These are phyloP conservation scores for Harpagoxenus sublaevis DNA, from an alignment of 2,888 invertebrate genomes.

Conservation along the genomic window DNA sequence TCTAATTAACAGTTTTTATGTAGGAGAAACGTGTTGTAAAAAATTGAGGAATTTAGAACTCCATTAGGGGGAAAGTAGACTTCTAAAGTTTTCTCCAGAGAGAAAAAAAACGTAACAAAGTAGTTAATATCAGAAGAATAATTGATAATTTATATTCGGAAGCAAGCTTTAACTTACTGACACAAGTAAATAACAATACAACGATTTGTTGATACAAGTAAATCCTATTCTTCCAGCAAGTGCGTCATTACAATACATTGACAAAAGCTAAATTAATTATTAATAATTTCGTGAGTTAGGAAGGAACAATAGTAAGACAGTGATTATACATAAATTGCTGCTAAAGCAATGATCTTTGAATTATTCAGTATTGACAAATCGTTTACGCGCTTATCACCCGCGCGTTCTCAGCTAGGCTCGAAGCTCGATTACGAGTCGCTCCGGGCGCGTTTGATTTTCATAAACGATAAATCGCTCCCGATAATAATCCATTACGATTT, in stretches of 20 bases:
- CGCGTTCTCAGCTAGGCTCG: background rate
- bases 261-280: background rate
- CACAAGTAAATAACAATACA: background rate
- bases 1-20: background rate
- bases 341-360: conserved; percentile 1
- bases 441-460: conserved; percentile 16
- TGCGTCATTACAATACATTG: background rate
- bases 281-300: background rate
- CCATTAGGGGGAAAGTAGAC: background rate
- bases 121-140: background rate
- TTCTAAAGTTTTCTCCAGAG: background rate
- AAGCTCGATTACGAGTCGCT: conserved; percentile 35
- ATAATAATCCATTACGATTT: conserved; percentile 46
- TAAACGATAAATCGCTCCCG: conserved; percentile 42
- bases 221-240: background rate
- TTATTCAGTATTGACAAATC: conserved; percentile 39
- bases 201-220: background rate
- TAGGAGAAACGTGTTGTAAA: background rate
- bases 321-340: background rate
- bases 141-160: background rate
- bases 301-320: background rate
- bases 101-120: background rate
- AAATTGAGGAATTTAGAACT: background rate
- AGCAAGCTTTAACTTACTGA: background rate
- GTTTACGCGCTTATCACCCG: background rate